These are phyloP conservation scores for Hemicordylus capensis DNA, from an alignment of 2,113 vertebrate genomes.

Conservation along the genomic window DNA sequence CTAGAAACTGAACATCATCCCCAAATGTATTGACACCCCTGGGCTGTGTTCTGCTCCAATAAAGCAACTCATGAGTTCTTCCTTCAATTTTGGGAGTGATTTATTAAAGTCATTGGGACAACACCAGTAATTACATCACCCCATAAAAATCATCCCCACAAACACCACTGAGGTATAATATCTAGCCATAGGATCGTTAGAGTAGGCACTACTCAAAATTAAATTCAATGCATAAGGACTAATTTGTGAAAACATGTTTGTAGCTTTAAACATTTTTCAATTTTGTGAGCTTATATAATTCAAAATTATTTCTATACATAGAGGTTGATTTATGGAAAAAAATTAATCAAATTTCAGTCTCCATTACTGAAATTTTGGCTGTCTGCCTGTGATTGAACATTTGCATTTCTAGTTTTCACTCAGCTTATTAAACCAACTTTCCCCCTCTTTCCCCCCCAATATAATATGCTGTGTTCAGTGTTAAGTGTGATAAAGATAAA, in stretches of 20 bases:
- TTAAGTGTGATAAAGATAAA: neutral
- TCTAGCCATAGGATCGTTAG: neutral
- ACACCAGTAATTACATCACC: slow-evolving; percentile 7
- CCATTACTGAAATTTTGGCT: neutral
- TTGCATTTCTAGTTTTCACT: slow-evolving; percentile 21
- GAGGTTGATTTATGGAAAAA: neutral
- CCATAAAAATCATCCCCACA: neutral
- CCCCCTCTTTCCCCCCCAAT: neutral
- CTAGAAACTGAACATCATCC: neutral
- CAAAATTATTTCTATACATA: slow-evolving; percentile 4
- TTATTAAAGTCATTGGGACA: neutral
- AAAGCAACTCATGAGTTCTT: neutral
- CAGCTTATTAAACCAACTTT: neutral
- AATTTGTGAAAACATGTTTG: slow-evolving; percentile 16
- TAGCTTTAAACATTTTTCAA: slow-evolving; percentile 25
- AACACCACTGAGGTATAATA: neutral
- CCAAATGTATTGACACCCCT: neutral
- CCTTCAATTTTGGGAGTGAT: neutral
- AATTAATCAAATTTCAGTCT: slow-evolving; percentile 19
- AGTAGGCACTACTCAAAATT: neutral
- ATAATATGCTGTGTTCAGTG: neutral
- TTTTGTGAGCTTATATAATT: neutral
- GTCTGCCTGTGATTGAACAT: neutral
- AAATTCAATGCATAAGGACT: neutral
- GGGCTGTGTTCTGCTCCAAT: neutral